Evolutionary conservation across 2,797 vertebrate genomes (phyloP).

Genomic region (Aldrovandia affinis): DNA sequence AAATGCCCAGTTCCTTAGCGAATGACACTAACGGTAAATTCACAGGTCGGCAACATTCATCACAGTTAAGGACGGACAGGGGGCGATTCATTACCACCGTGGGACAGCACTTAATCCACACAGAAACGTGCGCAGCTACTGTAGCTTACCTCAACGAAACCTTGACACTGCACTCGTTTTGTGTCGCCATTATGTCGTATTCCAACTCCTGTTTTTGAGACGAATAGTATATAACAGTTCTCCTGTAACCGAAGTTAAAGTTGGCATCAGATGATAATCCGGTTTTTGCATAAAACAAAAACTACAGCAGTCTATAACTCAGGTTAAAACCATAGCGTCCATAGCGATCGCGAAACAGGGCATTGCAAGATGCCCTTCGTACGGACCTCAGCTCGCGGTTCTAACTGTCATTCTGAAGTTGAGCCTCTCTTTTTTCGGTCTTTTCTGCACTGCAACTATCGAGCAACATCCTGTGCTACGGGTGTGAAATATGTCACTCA

Average conservation of each 20-base stretch:
- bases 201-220: constrained; percentile 29
- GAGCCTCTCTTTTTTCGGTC: constrained; percentile 30
- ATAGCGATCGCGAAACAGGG: constrained; percentile 57
- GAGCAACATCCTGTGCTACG: constrained; percentile 65
- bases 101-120: neutral
- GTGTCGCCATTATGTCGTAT: constrained; percentile 78
- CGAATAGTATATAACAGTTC: constrained; percentile 35
- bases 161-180: constrained; percentile 89
- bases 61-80: neutral
- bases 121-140: neutral
- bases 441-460: constrained; percentile 28
- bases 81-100: neutral
- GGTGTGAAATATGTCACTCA: constrained; percentile 32
- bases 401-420: constrained; percentile 50
- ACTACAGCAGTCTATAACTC: constrained; percentile 46
- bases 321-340: constrained; percentile 59
- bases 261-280: constrained; percentile 32
- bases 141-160: constrained; percentile 88
- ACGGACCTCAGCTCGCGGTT: constrained; percentile 40
- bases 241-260: constrained; percentile 26
- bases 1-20: neutral
- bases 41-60: neutral
- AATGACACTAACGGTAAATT: neutral
- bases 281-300: constrained; percentile 44
- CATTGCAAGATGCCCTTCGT: constrained; percentile 52